These are phyloP conservation scores for Pituophis catenifer DNA, from an alignment of 2,113 vertebrate genomes.

Conservation along the genomic window DNA sequence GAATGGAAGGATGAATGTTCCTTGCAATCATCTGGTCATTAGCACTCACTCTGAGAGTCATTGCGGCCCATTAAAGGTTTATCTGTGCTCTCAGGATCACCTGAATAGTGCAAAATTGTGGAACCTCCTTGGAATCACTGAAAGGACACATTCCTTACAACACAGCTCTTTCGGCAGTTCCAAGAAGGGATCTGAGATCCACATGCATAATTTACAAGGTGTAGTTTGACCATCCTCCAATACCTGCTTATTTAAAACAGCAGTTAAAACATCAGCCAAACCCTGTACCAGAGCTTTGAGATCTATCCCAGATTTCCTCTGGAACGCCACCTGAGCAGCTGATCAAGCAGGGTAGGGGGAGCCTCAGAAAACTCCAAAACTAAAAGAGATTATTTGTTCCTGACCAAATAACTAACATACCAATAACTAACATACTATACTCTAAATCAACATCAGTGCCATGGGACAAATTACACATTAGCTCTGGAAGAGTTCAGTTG, in stretches of 20 bases:
- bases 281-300: neutral
- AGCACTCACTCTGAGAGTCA: neutral
- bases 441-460: neutral
- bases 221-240: neutral
- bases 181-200: neutral
- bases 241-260: neutral
- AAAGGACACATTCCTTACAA: neutral
- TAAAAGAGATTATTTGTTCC: neutral
- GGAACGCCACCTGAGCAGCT: neutral
- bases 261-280: neutral
- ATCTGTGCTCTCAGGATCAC: neutral
- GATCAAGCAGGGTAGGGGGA: neutral
- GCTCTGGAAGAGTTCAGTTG: neutral
- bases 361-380: neutral
- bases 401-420: neutral
- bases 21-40: neutral
- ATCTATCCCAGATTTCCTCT: neutral
- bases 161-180: neutral
- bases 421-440: neutral
- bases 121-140: neutral
- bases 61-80: neutral
- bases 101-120: neutral
- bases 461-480: neutral
- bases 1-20: neutral
- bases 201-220: neutral